A percentile compares a stretch with the other conserved stretches of the same genome.
Evolutionary conservation across 2,888 invertebrate species (phyloP).

Genomic region (Folsomia manolachei): DNA sequence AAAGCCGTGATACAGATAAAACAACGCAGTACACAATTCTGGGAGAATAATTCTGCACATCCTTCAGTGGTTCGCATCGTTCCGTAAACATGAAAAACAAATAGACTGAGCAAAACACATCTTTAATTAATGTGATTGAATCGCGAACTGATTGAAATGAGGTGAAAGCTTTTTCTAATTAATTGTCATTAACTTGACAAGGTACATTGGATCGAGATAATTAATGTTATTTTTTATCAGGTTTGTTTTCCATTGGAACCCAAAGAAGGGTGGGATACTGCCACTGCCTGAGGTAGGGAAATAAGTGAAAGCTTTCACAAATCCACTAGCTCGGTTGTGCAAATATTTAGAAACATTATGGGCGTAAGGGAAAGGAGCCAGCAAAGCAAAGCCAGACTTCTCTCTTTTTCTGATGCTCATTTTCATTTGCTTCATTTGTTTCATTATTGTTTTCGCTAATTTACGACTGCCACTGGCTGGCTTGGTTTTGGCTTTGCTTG

Average conservation of each 20-base stretch:
- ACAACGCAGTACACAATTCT: too few relatives aligned
- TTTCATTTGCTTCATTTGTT: background rate
- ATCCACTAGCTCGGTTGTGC: background rate
- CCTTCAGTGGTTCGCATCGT: too few relatives aligned
- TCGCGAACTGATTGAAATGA: conserved; percentile 7
- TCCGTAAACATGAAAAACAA: too few relatives aligned
- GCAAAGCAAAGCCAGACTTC: background rate
- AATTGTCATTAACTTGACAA: conserved; percentile 19
- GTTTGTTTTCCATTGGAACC: too few relatives aligned
- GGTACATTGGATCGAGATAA: conserved; percentile 1
- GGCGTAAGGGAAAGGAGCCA: too few relatives aligned
- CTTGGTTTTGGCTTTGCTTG: too few relatives aligned
- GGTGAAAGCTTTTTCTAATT: conserved; percentile 18
- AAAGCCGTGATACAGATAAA: too few relatives aligned
- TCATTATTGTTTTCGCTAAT: background rate
- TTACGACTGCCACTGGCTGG: background rate
- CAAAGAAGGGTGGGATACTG: too few relatives aligned
- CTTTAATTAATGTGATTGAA: background rate
- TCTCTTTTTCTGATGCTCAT: background rate
- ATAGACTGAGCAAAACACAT: too few relatives aligned
- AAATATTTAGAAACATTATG: background rate
- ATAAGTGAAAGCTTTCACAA: background rate
- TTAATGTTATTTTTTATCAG: conserved; percentile 13
- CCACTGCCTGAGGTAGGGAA: too few relatives aligned
- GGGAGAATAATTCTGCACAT: too few relatives aligned